Evolutionary conservation across 2,797 vertebrate genomes (phyloP), one percentile per base, ranked within the genome.

Genomic region (Oreochromis grahami): DNA sequence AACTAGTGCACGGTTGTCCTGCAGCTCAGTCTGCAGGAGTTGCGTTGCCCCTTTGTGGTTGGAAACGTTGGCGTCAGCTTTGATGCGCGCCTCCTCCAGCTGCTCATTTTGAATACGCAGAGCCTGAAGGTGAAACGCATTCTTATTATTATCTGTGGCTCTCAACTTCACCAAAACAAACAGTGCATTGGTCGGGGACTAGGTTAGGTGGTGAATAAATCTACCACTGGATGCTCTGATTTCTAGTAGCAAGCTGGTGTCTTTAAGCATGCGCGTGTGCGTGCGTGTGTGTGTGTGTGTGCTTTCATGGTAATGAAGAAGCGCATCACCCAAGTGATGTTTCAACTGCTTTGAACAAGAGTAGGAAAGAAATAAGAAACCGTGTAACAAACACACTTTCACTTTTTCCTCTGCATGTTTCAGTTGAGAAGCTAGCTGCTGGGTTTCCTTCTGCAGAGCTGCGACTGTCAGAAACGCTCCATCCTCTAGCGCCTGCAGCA

Each of bases 21-120:
- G 92, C 55, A 98, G 92, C 85, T 98, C 95, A 4, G 92, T 95
- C 90, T 97, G 94, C 77, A 98, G 89, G 19, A 92, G 84, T 79
- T 89, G 90, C 36, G 96, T 96, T 38, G 78, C 93, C 77, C 92
- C 83, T 65, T 97, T 96, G 12, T 96, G 97, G 78, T 87, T 91
- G 34, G 92, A 81, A 14, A 94, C 17, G 0, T 77, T 88, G 89
- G 88, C 78, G 70, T 81, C 91, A 3, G 90, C 92, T 87, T 95
- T 91, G 6, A 32, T 48, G 70, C 95, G 85, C 51, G 85, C 82
- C 5, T 92, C 91, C 93, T 98, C 90, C 38, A 98, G 86, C 55
- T 95, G 91, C 76, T 93, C 85, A 29, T 94, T 92, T 83, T 95
- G 94, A 38, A 50, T 7, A 86, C 79, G 21, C 74, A 95, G 77